Evolutionary conservation across 2,113 vertebrate species (phyloP).

Genomic region (Pomatorhinus ruficollis): DNA sequence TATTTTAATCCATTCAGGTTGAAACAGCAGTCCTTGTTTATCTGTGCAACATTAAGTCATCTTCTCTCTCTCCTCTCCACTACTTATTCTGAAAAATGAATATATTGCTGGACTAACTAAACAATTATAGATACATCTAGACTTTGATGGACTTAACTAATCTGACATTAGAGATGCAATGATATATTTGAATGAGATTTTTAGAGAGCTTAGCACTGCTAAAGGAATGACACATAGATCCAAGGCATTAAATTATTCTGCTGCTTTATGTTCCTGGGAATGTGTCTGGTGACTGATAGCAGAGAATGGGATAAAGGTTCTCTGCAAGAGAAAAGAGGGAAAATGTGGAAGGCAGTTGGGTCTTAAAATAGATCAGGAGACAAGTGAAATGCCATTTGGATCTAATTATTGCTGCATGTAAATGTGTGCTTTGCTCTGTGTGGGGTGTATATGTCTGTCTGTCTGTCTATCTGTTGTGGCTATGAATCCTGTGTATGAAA

Average conservation of each 20-base stretch:
- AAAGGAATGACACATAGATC: not conserved
- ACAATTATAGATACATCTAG: not conserved
- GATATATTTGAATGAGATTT: not conserved
- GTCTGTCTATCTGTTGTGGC: fast-evolving
- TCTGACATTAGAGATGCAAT: not conserved
- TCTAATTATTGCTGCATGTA: not conserved
- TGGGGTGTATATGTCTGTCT: not conserved
- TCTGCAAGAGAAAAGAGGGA: not conserved
- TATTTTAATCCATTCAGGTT: not conserved
- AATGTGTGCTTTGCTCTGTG: not conserved
- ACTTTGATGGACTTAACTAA: not conserved
- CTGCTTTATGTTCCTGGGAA: not conserved
- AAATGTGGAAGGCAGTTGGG: not conserved
- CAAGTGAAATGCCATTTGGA: not conserved
- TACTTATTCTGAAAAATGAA: constrained; percentile 8
- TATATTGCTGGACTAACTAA: not conserved
- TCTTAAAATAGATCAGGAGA: not conserved
- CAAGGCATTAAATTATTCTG: not conserved
- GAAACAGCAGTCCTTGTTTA: constrained; percentile 18
- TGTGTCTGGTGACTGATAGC: not conserved
- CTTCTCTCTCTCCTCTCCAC: not conserved
- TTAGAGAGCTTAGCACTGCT: not conserved
- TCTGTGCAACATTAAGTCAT: not conserved
- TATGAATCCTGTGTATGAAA: not conserved
- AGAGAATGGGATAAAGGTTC: not conserved